Percentiles rank a stretch among this genome's conserved stretches.
Conservation (phyloP, 2,113 vertebrate genomes). For the Acanthisitta chloris region DNA sequence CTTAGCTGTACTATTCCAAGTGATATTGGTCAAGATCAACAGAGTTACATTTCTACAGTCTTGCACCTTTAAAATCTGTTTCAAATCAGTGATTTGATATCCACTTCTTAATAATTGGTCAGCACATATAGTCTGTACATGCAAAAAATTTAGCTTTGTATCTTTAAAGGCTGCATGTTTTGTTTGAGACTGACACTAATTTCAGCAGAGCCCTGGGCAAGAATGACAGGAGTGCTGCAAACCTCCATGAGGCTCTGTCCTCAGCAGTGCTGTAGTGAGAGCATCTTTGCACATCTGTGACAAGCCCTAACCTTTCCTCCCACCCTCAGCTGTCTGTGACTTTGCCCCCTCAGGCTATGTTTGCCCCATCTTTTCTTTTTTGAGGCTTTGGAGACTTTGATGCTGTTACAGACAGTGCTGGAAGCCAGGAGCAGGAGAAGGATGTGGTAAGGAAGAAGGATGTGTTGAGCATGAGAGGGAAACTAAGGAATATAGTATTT, state of each 20-base stretch:
- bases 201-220: conserved; percentile 17
- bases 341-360: neutral
- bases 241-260: neutral
- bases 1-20: neutral
- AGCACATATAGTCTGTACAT: accelerated
- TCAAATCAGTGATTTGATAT: neutral
- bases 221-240: neutral
- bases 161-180: neutral
- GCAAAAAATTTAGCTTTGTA: neutral
- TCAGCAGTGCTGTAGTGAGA: neutral
- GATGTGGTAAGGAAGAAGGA: neutral
- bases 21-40: neutral
- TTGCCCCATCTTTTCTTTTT: neutral
- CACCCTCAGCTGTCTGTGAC: neutral
- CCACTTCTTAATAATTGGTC: neutral
- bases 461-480: neutral
- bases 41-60: neutral
- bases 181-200: neutral
- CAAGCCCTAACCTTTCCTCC: neutral
- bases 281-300: neutral
- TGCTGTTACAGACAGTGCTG: neutral
- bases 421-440: neutral
- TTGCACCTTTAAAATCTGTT: neutral
- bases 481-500: neutral
- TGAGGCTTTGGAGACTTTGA: neutral